Evolutionary conservation across 2,888 invertebrate genomes (phyloP).

Genomic region (Bombylius major): DNA sequence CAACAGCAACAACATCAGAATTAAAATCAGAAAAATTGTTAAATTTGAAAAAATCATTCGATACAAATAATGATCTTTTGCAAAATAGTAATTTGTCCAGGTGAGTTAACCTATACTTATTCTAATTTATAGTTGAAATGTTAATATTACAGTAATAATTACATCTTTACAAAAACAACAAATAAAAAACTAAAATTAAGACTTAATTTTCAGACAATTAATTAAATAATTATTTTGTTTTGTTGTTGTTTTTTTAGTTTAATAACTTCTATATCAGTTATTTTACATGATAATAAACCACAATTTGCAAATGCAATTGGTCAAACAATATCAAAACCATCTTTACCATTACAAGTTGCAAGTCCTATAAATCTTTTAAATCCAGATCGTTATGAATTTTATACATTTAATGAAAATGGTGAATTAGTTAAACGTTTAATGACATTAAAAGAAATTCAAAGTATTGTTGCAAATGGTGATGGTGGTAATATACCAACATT

Average conservation of each 20-base stretch:
- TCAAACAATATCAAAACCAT: constrained; percentile 51
- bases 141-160: too few species aligned
- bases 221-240: constrained; percentile 3
- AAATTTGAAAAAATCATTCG: too few species aligned
- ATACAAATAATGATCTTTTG: too few species aligned
- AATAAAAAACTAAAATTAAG: background rate
- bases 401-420: constrained; percentile 73
- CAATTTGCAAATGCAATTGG: constrained; percentile 57
- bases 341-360: constrained; percentile 50
- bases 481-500: constrained; percentile 43
- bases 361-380: constrained; percentile 68
- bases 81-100: too few species aligned
- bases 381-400: constrained; percentile 77
- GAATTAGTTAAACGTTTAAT: constrained; percentile 70
- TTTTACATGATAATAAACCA: constrained; percentile 46
- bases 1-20: too few species aligned
- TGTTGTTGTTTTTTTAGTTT: constrained; percentile 43
- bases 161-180: background rate
- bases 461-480: constrained; percentile 71
- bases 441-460: constrained; percentile 74
- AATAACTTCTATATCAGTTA: constrained; percentile 51
- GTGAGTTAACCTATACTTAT: too few species aligned
- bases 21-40: too few species aligned
- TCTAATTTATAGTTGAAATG: too few species aligned
- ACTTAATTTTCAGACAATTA: constrained; percentile 1